These are phyloP conservation scores for Protonemura montana DNA, from an alignment of 2,888 invertebrate species.

Conservation along the genomic window DNA sequence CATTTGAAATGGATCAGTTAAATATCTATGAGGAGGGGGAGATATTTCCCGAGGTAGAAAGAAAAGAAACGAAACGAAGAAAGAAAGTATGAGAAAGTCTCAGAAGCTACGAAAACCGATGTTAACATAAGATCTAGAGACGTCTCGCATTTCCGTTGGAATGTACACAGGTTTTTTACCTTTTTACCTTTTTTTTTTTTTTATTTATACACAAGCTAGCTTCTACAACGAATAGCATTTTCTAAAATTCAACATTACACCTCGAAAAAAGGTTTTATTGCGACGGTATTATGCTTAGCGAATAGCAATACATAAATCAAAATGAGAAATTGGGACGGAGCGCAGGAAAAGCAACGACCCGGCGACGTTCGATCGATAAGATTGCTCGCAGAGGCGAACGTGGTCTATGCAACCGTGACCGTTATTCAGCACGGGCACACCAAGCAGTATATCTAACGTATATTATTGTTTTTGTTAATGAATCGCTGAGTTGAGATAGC, in stretches of 20 bases:
- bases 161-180: neutral
- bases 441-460: neutral
- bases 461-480: constrained; percentile 29
- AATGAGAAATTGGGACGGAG: neutral
- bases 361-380: neutral
- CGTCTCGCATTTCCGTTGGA: neutral
- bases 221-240: neutral
- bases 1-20: constrained; percentile 12
- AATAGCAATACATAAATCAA: neutral
- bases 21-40: constrained; percentile 2
- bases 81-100: neutral
- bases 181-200: neutral
- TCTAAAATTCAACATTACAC: neutral
- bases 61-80: neutral
- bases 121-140: neutral
- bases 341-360: neutral
- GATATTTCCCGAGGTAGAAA: neutral
- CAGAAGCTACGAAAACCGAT: neutral
- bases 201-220: neutral
- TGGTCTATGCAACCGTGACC: neutral
- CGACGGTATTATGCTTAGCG: neutral
- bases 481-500: constrained; percentile 26
- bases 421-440: neutral
- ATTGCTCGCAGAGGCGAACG: neutral
- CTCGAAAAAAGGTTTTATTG: neutral